Evolutionary conservation across 1,140 invertebrate genomes (phyloP), one percentile per base, ranked within the genome.

Genomic region (Orchestia grillus): DNA sequence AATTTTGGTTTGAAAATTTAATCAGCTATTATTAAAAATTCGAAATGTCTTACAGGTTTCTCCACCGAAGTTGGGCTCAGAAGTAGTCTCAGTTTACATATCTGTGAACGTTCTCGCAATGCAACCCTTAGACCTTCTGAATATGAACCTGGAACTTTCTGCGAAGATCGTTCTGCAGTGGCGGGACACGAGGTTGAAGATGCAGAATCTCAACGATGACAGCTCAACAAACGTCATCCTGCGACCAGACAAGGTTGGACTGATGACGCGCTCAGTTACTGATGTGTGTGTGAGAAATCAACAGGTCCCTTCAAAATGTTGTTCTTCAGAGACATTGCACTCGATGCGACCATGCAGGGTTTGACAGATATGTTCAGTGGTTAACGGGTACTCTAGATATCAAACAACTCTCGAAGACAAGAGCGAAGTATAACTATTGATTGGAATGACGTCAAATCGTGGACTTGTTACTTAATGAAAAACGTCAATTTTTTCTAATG

Each of bases 71-170:
- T 47, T 28, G 1, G 44, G 44, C 44, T 44, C 43, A 47, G 44
- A 94, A 36, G 11, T 44, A 42, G 43, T 94, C 23, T 47, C 44
- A 44, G 92, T 94, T 44, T 19, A 47, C 43, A 44, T 94, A 6
- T 94, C 44, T 16, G 92, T 40, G 43, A 44, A 94, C 44, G 40
- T 94, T 19, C 92, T 94, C 11, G 6, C 43, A 15, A 44, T 94
- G 43, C 92, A 47, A 44, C 92, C 92, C 36, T 44, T 94, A 6
- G 44, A 94, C 36, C 0, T 94, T 40, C 43, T 94, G 11, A 45
- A 47, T 44, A 94, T 94, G 92, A 94, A 94, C 41, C 92, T 94
- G 41, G 44, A 47, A 23, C 92, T 94, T 19, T 45, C 43, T 47
- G 44, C 44, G 6, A 94, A 94, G 40, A 44, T 94, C 23, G 44